Evolutionary conservation across 2,888 invertebrate genomes (phyloP), one percentile per base, ranked within the genome.

Genomic region (Cyaniris semiargus): DNA sequence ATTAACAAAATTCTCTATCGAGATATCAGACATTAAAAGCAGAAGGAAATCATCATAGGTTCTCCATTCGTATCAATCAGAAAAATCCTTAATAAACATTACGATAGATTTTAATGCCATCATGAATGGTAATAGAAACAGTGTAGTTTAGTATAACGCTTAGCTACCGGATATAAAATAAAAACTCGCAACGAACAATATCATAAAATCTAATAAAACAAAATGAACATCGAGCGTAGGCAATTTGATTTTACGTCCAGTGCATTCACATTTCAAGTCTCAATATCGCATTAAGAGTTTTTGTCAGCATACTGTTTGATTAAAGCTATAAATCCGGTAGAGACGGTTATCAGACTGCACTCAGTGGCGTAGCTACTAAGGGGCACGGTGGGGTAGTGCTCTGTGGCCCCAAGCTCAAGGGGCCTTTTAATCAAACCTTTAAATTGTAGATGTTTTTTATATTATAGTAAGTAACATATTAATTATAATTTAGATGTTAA

Each of bases 241-340:
- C 79, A 71, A 79, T 82, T 80, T 80, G 80, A 79, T 79, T 80
- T 79, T 80, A 80, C 71, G 66, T 79, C 78, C 78, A 77, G 76
- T 76, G 78, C 79, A 77, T 80, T 77, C 70, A 78, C 78, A 77
- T 78, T 77, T 79, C 77, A 75, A 79, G 72, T 78, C 79, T 84
- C 86, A 85, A 87, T 86, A 87, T 86, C 84, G 84, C 81, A 83
- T 86, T 86, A 86, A 84, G 85, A 83, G 85, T 91, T 91, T 91
- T 90, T 90, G 90, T 89, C 87, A 87, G 87, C 87, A 88, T 86
- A 87, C 86, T 86, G 86, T 90, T 91, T 91, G 90, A 92, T 92
- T 91, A 92, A 91, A 89, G 89, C 86, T 86, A 91, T 91, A 92
- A 92, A 92, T 91, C 87, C 88, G 84, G 83, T 80, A 80, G 83